Percentiles rank a stretch among this genome's conserved stretches.
These are phyloP conservation scores for Protophormia terraenovae DNA, from an alignment of 2,888 invertebrate genomes.

Conservation along the genomic window DNA sequence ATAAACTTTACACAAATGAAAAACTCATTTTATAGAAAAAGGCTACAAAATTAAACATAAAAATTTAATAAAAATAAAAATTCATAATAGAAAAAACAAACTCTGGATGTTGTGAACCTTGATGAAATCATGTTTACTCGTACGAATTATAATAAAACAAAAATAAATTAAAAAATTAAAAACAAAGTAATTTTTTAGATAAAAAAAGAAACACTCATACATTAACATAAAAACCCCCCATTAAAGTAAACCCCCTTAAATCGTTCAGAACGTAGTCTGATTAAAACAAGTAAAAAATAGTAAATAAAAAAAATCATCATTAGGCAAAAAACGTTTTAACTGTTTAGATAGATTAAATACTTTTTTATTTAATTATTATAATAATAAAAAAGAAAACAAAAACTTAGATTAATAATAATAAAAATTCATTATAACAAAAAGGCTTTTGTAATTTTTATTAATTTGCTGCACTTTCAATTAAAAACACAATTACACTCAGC, in stretches of 20 bases:
- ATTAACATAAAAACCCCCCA: conserved; percentile 42
- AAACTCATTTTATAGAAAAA: conserved; percentile 43
- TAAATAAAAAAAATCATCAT: conserved; percentile 27
- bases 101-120: conserved; percentile 81
- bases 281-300: conserved; percentile 15
- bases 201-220: conserved; percentile 50
- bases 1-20: conserved; percentile 34
- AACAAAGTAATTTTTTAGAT: conserved; percentile 46
- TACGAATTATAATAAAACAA: conserved; percentile 69
- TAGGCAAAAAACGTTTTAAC: conserved; percentile 59
- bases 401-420: conserved; percentile 31
- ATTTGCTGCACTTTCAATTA: conserved; percentile 51
- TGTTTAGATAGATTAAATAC: conserved; percentile 66
- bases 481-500: conserved; percentile 58
- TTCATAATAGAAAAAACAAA: conserved; percentile 74
- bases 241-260: conserved; percentile 41
- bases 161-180: conserved; percentile 65
- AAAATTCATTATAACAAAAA: not conserved
- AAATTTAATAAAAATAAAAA: conserved; percentile 55
- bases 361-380: conserved; percentile 50
- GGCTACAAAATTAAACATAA: conserved; percentile 49
- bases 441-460: conserved; percentile 56
- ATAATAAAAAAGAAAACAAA: not conserved
- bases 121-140: conserved; percentile 77
- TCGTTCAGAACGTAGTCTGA: conserved; percentile 68